Conservation (phyloP, 1,140 invertebrate genomes). For the Pseudoatta argentina region DNA sequence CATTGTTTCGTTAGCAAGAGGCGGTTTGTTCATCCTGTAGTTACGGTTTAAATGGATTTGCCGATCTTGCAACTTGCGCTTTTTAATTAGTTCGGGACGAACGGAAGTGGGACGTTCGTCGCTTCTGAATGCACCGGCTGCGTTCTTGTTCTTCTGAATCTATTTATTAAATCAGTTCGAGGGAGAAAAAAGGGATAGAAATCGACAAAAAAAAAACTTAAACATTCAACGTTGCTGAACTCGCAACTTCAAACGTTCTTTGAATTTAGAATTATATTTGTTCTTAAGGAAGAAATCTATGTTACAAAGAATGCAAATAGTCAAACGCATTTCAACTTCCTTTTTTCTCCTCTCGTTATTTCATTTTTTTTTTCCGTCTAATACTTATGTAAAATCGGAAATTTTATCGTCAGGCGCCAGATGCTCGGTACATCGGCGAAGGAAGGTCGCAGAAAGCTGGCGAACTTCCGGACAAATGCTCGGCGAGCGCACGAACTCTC, state of each 20-base stretch:
- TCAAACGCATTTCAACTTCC: too few relatives aligned
- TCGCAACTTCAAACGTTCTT: neutral
- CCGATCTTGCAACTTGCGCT: conserved; percentile 55
- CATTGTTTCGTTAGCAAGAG: conserved; percentile 54
- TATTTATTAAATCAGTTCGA: conserved; percentile 40
- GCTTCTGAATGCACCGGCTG: neutral
- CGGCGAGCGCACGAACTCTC: neutral
- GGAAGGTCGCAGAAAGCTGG: conserved; percentile 7
- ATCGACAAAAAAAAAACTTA: neutral
- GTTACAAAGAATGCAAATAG: neutral
- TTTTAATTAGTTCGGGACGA: conserved; percentile 49
- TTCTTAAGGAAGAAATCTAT: conserved; percentile 7
- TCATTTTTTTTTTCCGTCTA: neutral
- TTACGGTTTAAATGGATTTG: conserved; percentile 60
- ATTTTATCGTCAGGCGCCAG: conserved; percentile 13
- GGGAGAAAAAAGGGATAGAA: neutral
- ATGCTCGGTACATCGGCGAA: neutral
- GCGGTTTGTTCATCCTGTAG: conserved; percentile 50
- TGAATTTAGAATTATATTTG: neutral
- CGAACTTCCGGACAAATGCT: conserved; percentile 8
- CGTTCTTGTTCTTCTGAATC: conserved; percentile 14
- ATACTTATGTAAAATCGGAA: conserved; percentile 19
- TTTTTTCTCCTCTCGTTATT: neutral
- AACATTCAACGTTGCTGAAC: neutral
- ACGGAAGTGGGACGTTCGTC: conserved; percentile 3